Evolutionary conservation across 2,797 vertebrate genomes (phyloP), one percentile per base, ranked within the genome.

Genomic region (Spinibarbus caldwelli): DNA sequence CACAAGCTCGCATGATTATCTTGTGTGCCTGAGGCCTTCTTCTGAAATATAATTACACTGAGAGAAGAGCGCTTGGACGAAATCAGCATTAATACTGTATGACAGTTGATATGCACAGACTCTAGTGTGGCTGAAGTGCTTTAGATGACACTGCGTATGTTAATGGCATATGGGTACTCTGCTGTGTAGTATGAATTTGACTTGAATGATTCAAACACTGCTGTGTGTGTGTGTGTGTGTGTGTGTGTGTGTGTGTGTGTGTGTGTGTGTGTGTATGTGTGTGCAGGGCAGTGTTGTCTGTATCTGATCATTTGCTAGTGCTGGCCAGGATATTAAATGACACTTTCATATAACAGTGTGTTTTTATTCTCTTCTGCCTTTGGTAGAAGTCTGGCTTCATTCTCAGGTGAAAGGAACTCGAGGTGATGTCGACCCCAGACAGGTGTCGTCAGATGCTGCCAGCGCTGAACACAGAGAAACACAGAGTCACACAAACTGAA

Each of bases 371-470:
- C 93, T 89, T 92, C 95, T 85, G 93, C 86, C 80, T 93, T 91
- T 83, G 95, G 95, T 90, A 97, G 94, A 88, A 97, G 94, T 85
- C 96, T 96, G 89, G 94, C 93, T 87, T 96, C 94, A 0, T 93
- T 95, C 91, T 96, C 96, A 0, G 94, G 94, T 34, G 95, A 93
- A 86, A 96, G 93, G 90, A 96, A 96, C 88, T 96, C 95, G 89
- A 96, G 92, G 87, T 96, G 96, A 85, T 97, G 96, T 86, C 93
- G 92, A 31, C 96, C 96, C 96, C 95, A 97, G 21, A 96, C 92
- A 6, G 97, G 96, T 62, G 93, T 96, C 86, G 95, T 97, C 79
- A 95, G 93, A 88, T 95, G 95, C 90, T 95, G 95, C 96, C 96
- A 97, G 34, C 96, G 95, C 96, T 97, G 91, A 0, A n/a, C n/a